phyloP scores from a whole-genome alignment of 2,797 vertebrate species.

The Nannoperca australis region DNA sequence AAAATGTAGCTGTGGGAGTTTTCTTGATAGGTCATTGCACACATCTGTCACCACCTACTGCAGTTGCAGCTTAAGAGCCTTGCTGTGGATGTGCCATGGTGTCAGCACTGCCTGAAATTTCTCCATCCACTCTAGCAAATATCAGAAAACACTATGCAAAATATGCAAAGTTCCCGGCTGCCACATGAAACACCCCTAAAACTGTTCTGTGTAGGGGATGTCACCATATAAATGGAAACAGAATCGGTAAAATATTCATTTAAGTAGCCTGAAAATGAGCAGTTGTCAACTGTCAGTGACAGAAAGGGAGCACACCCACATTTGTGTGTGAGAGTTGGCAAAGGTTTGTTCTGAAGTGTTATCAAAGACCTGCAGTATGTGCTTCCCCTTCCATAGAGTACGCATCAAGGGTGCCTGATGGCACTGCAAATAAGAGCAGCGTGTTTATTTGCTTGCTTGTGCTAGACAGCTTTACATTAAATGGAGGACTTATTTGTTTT shows the following conservation, averaged over 20 bases:
- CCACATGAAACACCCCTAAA: constrained; percentile 54
- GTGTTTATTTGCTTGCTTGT: constrained; percentile 73
- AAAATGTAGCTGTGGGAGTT: constrained; percentile 76
- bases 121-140: constrained; percentile 40
- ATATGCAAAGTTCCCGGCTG: constrained; percentile 55
- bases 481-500: constrained; percentile 69
- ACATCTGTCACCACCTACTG: constrained; percentile 79
- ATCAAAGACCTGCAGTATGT: constrained; percentile 80
- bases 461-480: constrained; percentile 68
- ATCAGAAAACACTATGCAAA: constrained; percentile 66
- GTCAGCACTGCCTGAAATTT: constrained; percentile 57
- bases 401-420: constrained; percentile 80
- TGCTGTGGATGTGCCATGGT: constrained; percentile 56
- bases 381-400: constrained; percentile 69
- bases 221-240: constrained; percentile 61
- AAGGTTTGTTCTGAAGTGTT: constrained; percentile 79
- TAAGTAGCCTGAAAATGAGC: constrained; percentile 75
- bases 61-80: constrained; percentile 74
- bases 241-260: constrained; percentile 74
- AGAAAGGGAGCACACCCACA: constrained; percentile 73
- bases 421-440: constrained; percentile 72
- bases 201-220: constrained; percentile 40
- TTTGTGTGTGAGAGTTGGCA: constrained; percentile 74
- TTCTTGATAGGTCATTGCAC: constrained; percentile 82
- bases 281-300: constrained; percentile 75